Percentiles rank a stretch among this genome's conserved stretches.
phyloP scores from a whole-genome alignment of 2,113 vertebrate genomes.

The Etheostoma cragini region DNA sequence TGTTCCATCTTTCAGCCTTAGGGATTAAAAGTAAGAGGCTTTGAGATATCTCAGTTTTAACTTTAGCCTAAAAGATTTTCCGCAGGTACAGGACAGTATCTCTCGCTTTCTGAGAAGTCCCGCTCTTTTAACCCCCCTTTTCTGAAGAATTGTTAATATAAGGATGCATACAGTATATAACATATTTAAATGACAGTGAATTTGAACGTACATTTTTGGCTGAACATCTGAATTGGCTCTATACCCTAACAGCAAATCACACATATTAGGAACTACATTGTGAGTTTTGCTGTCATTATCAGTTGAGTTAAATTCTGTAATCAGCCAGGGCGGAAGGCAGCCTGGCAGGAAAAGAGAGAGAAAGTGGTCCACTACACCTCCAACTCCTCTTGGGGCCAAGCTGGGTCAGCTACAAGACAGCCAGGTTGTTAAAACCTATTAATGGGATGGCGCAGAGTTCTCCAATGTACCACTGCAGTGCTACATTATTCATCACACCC shows the following conservation, averaged over 20 bases:
- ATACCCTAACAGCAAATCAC: constrained; percentile 13
- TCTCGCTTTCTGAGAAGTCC: constrained; percentile 1
- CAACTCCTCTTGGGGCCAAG: constrained; percentile 60
- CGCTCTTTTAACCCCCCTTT: background rate
- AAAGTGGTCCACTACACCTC: constrained; percentile 56
- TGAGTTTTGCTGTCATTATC: constrained; percentile 49
- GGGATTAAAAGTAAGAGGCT: constrained; percentile 29
- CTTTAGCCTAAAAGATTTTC: background rate
- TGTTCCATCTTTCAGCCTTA: constrained; percentile 13
- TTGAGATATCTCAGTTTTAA: constrained; percentile 12
- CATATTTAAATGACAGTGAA: background rate
- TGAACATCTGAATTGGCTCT: constrained; percentile 9
- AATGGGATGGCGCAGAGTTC: constrained; percentile 67
- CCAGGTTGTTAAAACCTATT: constrained; percentile 82
- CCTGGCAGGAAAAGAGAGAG: constrained; percentile 51
- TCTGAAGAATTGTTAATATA: background rate
- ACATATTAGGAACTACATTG: constrained; percentile 22
- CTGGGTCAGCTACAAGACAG: constrained; percentile 74
- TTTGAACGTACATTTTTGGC: background rate
- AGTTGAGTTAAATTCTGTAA: constrained; percentile 50
- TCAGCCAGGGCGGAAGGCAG: constrained; percentile 45
- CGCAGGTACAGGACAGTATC: background rate
- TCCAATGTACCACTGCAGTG: constrained; percentile 66
- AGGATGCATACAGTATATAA: background rate
- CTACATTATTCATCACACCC: constrained; percentile 79